A percentile compares a stretch with the other conserved stretches of the same genome.
phyloP scores from a whole-genome alignment of 2,113 vertebrate species.

The Gila orcuttii region DNA sequence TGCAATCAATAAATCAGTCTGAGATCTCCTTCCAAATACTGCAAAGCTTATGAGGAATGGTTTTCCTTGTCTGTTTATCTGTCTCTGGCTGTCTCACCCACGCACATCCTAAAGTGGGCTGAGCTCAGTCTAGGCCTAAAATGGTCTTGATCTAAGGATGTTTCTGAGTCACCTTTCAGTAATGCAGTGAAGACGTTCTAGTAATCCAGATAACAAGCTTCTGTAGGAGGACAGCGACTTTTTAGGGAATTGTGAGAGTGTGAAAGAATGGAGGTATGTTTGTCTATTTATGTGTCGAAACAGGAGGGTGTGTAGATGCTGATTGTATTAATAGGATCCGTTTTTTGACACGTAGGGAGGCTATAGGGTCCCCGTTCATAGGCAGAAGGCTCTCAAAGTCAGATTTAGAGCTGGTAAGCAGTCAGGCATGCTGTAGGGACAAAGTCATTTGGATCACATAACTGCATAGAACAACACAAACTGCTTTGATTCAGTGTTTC shows the following conservation, averaged over 20 bases:
- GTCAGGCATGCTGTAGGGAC: slow-evolving; percentile 23
- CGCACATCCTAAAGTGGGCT: slow-evolving; percentile 1
- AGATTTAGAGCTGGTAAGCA: slow-evolving; percentile 37
- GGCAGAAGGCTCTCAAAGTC: slow-evolving; percentile 36
- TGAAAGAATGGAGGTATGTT: slow-evolving; percentile 35
- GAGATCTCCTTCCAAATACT: slow-evolving; percentile 8
- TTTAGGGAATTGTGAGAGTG: slow-evolving; percentile 28
- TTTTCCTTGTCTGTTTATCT: slow-evolving; percentile 16
- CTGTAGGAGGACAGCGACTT: slow-evolving; percentile 39
- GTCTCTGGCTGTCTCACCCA: slow-evolving; percentile 13
- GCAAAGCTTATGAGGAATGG: slow-evolving; percentile 1
- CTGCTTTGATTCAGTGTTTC: background rate
- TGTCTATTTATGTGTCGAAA: slow-evolving; percentile 29
- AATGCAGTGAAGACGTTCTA: slow-evolving; percentile 43
- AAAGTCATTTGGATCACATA: slow-evolving; percentile 33
- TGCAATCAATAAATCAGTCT: background rate
- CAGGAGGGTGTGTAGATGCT: slow-evolving; percentile 19
- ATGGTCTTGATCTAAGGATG: slow-evolving; percentile 18
- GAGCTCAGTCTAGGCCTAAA: slow-evolving; percentile 5
- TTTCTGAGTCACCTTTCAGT: slow-evolving; percentile 52
- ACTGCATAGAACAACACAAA: background rate
- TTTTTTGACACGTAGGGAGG: slow-evolving; percentile 25
- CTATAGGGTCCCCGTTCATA: slow-evolving; percentile 37
- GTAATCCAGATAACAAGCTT: slow-evolving; percentile 15
- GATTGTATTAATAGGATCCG: slow-evolving; percentile 47